Evolutionary conservation across 2,888 invertebrate genomes (phyloP), one percentile per base, ranked within the genome.

Genomic region (Phengaris alcon): DNA sequence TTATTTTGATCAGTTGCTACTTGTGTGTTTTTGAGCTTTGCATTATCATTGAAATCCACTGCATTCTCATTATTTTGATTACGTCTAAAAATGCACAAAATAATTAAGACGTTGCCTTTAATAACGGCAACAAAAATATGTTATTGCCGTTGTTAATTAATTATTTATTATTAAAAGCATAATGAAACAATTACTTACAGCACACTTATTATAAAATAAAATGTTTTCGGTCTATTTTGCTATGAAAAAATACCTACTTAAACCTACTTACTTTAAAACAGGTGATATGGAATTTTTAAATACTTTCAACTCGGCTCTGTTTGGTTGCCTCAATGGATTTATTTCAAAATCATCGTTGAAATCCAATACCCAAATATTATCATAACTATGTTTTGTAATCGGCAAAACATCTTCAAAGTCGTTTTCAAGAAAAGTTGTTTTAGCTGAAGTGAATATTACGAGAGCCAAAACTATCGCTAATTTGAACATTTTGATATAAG

Each of bases 281-380:
- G 69, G 69, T 15, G n/a, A 9, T 15, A 69, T 48, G 8, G 15
- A 48, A 3, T n/a, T 69, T 48, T 46, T 69, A n/a, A 48, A 69
- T 48, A 69, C 15, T 15, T 69, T 48, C n/a, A n/a, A 15, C 48
- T 69, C 48, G 0, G 7, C n/a, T 48, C 8, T 48, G 15, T 15
- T 69, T 15, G 69, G 69, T 48, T 13, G 48, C 69, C 69, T 69
- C 15, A 69, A 48, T 48, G n/a, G 46, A 4, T 69, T 69, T 3
- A 48, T 13, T 15, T 69, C 69, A 22, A 69, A 48, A 15, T 69
- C 69, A n/a, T 69, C 69, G n/a, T 69, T 12, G 35, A 64, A 69
- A 10, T 48, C 15, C 48, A 69, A 48, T n/a, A 69, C 48, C 69
- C 69, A 69, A 9, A 69, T 69, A 48, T 6, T 6, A 68, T 68